Conservation (phyloP, 2,113 vertebrate genomes). For the Zosterops hypoxanthus region DNA sequence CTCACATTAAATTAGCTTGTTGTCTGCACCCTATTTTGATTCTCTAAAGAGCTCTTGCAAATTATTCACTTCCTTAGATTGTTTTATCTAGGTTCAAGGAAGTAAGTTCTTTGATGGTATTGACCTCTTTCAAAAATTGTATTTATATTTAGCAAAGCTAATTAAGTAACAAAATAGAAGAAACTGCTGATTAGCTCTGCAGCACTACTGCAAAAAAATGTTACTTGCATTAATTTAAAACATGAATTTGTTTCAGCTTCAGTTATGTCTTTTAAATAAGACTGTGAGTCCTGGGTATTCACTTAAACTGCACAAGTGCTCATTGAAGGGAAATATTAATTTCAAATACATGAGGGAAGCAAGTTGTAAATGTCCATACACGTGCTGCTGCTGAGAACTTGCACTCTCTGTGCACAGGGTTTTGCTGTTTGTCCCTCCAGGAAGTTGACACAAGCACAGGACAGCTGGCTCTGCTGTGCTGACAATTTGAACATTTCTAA, state of each 20-base stretch:
- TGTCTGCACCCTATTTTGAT: background rate
- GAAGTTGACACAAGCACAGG: background rate
- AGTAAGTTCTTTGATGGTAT: slow-evolving; percentile 1
- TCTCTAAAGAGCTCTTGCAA: slow-evolving; percentile 8
- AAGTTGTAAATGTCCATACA: background rate
- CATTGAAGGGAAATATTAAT: background rate
- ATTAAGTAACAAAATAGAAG: slow-evolving; percentile 40
- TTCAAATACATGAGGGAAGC: background rate
- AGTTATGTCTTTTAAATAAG: background rate
- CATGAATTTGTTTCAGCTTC: background rate
- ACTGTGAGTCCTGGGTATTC: background rate
- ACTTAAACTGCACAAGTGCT: background rate
- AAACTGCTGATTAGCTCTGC: slow-evolving; percentile 6
- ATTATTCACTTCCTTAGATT: background rate
- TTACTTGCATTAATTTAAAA: slow-evolving; percentile 14
- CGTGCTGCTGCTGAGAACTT: background rate
- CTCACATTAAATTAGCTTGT: slow-evolving; percentile 32
- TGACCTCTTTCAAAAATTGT: slow-evolving; percentile 36
- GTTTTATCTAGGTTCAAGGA: background rate
- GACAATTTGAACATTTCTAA: background rate
- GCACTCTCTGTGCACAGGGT: background rate
- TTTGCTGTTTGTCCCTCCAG: background rate
- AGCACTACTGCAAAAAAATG: background rate
- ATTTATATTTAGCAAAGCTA: slow-evolving; percentile 37
- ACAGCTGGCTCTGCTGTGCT: background rate